A percentile compares a stretch with the other conserved stretches of the same genome.
These are phyloP conservation scores for Apogon talboti DNA, from an alignment of 2,797 vertebrate genomes.

Conservation along the genomic window DNA sequence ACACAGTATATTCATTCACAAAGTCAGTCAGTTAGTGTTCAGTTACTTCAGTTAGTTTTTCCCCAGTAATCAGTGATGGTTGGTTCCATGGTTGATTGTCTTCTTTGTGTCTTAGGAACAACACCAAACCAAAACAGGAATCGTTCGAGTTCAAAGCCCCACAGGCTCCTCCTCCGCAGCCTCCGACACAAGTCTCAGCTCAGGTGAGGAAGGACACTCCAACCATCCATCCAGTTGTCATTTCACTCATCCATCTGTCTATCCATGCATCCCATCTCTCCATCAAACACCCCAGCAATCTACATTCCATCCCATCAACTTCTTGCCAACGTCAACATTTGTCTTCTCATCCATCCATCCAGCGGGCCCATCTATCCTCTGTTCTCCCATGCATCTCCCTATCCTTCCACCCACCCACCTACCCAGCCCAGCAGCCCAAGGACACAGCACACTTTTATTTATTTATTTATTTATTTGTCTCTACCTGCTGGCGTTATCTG, in stretches of 20 bases:
- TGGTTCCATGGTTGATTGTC: too few relatives aligned
- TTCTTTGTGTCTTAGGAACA: slow-evolving; percentile 84
- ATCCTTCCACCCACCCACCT: slow-evolving; percentile 24
- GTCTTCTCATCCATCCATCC: slow-evolving; percentile 32
- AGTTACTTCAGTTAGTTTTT: too few relatives aligned
- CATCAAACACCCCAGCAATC: slow-evolving; percentile 24
- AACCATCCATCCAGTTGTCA: slow-evolving; percentile 5
- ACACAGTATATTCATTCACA: too few relatives aligned
- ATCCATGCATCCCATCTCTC: slow-evolving; percentile 18
- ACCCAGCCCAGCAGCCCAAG: slow-evolving; percentile 54
- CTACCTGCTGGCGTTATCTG: slow-evolving; percentile 50
- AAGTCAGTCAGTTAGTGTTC: too few relatives aligned
- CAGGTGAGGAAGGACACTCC: slow-evolving; percentile 85
- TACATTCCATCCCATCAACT: slow-evolving; percentile 9
- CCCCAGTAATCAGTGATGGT: too few relatives aligned
- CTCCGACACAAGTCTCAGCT: slow-evolving; percentile 82
- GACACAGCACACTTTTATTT: slow-evolving; percentile 62
- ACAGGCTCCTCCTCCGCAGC: slow-evolving; percentile 80
- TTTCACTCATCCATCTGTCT: slow-evolving; percentile 14
- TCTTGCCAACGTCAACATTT: slow-evolving; percentile 20
- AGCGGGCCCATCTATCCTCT: slow-evolving; percentile 39
- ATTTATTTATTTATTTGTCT: slow-evolving; percentile 30
- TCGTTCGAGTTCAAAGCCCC: slow-evolving; percentile 93
- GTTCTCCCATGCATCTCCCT: slow-evolving; percentile 17
- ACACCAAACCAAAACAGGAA: slow-evolving; percentile 98